Evolutionary conservation across 30 jellyfish, hydroid and myxozoan species (phyloP), one percentile per base, ranked within the genome.

Genomic region (Nemopilema nomurai): DNA sequence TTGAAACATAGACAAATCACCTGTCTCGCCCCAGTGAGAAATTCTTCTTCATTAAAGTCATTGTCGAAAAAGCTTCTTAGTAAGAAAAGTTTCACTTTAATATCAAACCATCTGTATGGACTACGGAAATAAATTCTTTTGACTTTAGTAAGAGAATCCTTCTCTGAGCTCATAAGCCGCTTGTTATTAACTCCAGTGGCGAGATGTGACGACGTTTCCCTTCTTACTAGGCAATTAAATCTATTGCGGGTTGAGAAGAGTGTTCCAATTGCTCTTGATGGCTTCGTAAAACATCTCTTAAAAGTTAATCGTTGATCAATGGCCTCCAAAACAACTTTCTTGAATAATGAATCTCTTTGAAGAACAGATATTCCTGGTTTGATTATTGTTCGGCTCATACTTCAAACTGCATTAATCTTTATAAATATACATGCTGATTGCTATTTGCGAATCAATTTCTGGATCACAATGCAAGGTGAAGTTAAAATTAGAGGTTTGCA

Each of bases 11-110:
- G 57, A 41, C 13, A 3, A 3, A 41, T 41, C 57, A 87, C 96
- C 96, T 87, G 96, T 73, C 62, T 87, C 17, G 96, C 96, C 18
- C 96, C 96, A 13, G 65, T 41, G 0, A 87, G 70, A 33, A 87
- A 87, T 57, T 87, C 87, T 18, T 51, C 80, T 73, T 87, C 91
- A 17, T 80, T 82, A 74, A 87, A 87, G 1, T 87, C 96, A 1
- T 26, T 69, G 18, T 87, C 96, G 65, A 87, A 87, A 52, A 64
- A 87, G 26, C 83, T 71, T 67, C 80, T 79, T 77, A 87, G 26
- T 41, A 87, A 52, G 53, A 87, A 79, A 82, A 87, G 19, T 51
- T 87, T 87, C 0, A 81, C 85, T 77, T 80, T 77, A 17, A 87
- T 26, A 79, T 81, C 88, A 62, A 87, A 49, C 88, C 89, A 87